These are phyloP conservation scores for Discoglossus pictus DNA, from an alignment of 2,797 vertebrate species.

Conservation along the genomic window DNA sequence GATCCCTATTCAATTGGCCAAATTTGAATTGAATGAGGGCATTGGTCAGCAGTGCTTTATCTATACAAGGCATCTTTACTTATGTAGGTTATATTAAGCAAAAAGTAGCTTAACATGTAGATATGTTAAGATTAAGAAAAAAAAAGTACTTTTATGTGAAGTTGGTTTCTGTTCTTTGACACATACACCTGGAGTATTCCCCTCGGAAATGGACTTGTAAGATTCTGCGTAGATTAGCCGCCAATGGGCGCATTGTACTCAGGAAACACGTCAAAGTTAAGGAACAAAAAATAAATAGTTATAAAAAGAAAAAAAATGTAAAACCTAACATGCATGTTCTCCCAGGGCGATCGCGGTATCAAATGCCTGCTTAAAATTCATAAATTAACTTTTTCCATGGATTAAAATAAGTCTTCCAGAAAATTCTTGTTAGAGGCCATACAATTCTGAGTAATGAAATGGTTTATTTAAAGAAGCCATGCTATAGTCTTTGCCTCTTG, in stretches of 20 bases:
- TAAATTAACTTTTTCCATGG: constrained; percentile 3
- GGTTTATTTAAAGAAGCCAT: not conserved
- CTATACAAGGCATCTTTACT: no score
- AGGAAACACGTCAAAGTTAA: not conserved
- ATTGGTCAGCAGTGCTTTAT: no score
- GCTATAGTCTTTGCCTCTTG: not conserved
- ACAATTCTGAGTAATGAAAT: not conserved
- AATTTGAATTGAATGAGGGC: no score
- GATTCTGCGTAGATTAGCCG: not conserved
- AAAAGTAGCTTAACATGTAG: no score
- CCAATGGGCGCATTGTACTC: not conserved
- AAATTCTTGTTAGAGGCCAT: not conserved
- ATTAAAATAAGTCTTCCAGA: constrained; percentile 2
- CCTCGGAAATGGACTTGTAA: not conserved
- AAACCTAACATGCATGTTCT: not conserved
- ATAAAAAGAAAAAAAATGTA: not conserved
- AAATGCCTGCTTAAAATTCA: constrained; percentile 1
- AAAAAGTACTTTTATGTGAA: no score
- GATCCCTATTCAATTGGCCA: no score
- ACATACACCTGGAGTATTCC: no score
- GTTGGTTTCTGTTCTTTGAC: no score
- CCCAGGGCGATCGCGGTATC: not conserved
- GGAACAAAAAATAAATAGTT: constrained; percentile 8
- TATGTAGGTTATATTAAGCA: no score
- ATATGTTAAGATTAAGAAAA: no score